phyloP scores from a whole-genome alignment of 2,113 vertebrate genomes.

The Pomatostomus ruficeps region DNA sequence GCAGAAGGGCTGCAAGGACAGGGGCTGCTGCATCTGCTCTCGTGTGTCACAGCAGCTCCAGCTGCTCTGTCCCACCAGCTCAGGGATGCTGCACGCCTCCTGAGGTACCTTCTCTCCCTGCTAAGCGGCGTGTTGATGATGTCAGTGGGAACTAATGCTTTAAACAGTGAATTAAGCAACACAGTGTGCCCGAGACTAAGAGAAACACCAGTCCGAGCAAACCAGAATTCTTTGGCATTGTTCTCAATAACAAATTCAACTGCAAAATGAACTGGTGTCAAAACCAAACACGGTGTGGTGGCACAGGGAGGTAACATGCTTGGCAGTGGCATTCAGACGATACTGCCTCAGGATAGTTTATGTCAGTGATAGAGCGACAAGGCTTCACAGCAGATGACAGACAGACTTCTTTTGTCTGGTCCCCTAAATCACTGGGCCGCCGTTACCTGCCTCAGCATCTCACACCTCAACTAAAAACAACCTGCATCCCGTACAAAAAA shows the following conservation, averaged over 20 bases:
- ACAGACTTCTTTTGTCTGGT: conserved; percentile 29
- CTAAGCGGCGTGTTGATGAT: not conserved
- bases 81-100: not conserved
- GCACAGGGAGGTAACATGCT: not conserved
- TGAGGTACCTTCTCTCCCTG: not conserved
- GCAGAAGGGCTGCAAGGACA: not conserved
- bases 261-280: not conserved
- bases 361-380: not conserved
- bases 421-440: not conserved
- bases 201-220: not conserved
- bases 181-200: not conserved
- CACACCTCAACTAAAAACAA: not conserved
- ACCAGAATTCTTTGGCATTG: not conserved
- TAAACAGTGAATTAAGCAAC: not conserved
- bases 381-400: not conserved
- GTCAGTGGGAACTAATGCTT: not conserved
- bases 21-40: not conserved
- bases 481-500: not conserved
- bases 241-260: not conserved
- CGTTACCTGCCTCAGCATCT: not conserved
- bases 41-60: not conserved
- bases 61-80: not conserved
- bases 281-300: not conserved
- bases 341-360: not conserved
- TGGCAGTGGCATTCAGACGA: not conserved